These are phyloP conservation scores for Polypedilum vanderplanki DNA, from an alignment of 1,140 invertebrate genomes.

Conservation along the genomic window DNA sequence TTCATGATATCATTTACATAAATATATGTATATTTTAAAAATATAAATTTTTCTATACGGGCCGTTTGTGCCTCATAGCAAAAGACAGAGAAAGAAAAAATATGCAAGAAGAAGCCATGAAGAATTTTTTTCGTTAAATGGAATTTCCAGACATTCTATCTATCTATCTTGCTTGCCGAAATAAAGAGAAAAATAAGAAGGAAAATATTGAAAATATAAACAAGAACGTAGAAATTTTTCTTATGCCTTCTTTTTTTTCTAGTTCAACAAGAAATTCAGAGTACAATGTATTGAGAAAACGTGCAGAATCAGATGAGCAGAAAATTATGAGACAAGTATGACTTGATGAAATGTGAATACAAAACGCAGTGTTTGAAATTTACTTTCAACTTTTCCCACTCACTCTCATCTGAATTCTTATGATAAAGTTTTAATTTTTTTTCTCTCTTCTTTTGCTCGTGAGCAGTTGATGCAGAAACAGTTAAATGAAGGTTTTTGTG, in stretches of 20 bases:
- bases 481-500: neutral
- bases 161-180: neutral
- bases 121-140: neutral
- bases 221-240: neutral
- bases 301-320: slow-evolving; percentile 2
- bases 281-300: slow-evolving; percentile 1
- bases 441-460: neutral
- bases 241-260: neutral
- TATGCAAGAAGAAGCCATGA: neutral
- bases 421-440: neutral
- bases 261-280: neutral
- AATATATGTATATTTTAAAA: too few relatives aligned
- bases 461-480: slow-evolving; percentile 1
- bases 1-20: too few relatives aligned
- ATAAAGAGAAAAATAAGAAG: neutral
- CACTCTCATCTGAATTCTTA: neutral
- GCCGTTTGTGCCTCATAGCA: too few relatives aligned
- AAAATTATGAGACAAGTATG: slow-evolving; percentile 6
- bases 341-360: neutral
- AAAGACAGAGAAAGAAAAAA: neutral
- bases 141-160: slow-evolving; percentile 2
- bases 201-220: neutral
- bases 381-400: neutral
- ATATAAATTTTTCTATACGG: too few relatives aligned
- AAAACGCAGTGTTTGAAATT: neutral